Evolutionary conservation across 2,797 vertebrate species (phyloP), one percentile per base, ranked within the genome.

Genomic region (Ptychadena robeensis): DNA sequence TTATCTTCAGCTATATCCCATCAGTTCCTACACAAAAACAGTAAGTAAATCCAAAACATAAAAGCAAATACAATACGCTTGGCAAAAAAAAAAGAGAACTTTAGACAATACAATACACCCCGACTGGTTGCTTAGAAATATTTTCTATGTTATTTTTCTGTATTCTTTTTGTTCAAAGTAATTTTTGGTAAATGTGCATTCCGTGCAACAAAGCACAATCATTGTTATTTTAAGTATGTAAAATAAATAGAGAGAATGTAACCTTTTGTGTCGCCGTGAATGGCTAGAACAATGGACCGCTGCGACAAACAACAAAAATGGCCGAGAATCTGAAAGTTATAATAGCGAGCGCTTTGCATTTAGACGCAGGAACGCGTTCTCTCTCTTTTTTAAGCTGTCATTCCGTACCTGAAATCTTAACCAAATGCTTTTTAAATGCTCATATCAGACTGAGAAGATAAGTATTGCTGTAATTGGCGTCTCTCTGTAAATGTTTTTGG

Each of bases 361-460:
- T 80, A 71, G 27, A 59, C 27, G 12, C 12, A 37, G 25, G 57
- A 67, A 69, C 68, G 71, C 44, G 32, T 59, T 44, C 35, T n/a
- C 30, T 59, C n/a, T n/a, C n/a, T n/a, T n/a, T 15, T 37, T 32
- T 44, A 44, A 25, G 35, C 64, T 73, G 69, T 68, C 75, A 38
- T 59, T 83, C 59, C 59, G 12, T 71, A 37, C 61, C 44, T 61
- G 73, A 83, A 25, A 35, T 31, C 67, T 77, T 82, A 77, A 59
- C 74, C 74, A 73, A 83, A 78, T 38, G 61, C 75, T 40, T 61
- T n/a, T 61, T 82, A 59, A 67, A 75, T 69, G 63, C 37, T 67
- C 28, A 14, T 73, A 67, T 83, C 74, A 66, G 74, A 15, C 75
- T 73, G 40, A 73, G 61, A 67, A 59, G 82, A 59, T 73, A 73